phyloP scores from a whole-genome alignment of 2,888 invertebrate species.

The Spisula solida region DNA sequence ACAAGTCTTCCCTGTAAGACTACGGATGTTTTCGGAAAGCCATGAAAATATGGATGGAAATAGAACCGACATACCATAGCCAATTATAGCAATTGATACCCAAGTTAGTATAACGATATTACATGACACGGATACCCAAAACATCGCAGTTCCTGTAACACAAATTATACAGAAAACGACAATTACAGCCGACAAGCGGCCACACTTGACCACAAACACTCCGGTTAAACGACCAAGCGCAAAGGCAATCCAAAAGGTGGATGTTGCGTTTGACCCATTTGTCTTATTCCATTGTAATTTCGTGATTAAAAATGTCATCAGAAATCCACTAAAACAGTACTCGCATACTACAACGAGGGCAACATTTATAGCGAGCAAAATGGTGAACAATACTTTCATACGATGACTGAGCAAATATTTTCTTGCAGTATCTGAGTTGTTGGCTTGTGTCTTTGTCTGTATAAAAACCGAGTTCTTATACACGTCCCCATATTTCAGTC shows the following conservation, averaged over 20 bases:
- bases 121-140: conserved; percentile 63
- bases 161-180: neutral
- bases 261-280: conserved; percentile 21
- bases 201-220: conserved; percentile 7
- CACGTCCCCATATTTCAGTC: neutral
- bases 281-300: conserved; percentile 18
- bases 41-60: conserved; percentile 87
- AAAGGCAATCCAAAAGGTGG: conserved; percentile 37
- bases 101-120: conserved; percentile 74
- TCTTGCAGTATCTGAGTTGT: neutral
- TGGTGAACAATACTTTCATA: conserved; percentile 24
- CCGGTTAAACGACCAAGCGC: conserved; percentile 19
- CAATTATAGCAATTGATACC: conserved; percentile 84
- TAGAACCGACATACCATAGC: conserved; percentile 87
- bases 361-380: conserved; percentile 8
- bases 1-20: conserved; percentile 86
- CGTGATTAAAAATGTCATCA: conserved; percentile 30
- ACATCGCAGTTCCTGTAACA: conserved; percentile 53
- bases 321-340: conserved; percentile 21
- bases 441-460: neutral
- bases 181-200: neutral
- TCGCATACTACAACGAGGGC: neutral
- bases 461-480: neutral
- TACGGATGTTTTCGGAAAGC: conserved; percentile 86
- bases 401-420: neutral